phyloP scores from a whole-genome alignment of 2,888 invertebrate genomes.

The Xylota segnis region DNA sequence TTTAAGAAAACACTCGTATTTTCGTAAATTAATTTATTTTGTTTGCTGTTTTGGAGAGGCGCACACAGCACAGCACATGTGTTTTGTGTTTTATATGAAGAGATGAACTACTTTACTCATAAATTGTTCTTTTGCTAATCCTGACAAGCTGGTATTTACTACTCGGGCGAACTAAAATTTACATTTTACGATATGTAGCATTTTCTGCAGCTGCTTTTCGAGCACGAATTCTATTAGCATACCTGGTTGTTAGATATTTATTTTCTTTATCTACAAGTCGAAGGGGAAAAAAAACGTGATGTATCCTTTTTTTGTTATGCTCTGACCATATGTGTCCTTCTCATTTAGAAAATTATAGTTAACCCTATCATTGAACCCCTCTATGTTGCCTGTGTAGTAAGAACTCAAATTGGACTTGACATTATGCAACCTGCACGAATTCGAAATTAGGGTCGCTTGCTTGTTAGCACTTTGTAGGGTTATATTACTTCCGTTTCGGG shows the following conservation, averaged over 20 bases:
- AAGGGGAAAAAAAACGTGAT: constrained; percentile 1
- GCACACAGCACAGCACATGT: not conserved
- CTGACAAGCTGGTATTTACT: constrained; percentile 6
- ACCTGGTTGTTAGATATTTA: constrained; percentile 2
- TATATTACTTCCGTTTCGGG: not conserved
- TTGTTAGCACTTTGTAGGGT: not conserved
- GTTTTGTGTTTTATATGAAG: not conserved
- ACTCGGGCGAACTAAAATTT: not conserved
- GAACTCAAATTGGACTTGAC: not conserved
- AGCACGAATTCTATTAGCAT: constrained; percentile 8
- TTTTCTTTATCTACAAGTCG: not conserved
- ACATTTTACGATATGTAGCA: not conserved
- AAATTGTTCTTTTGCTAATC: constrained; percentile 1
- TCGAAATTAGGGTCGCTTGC: not conserved
- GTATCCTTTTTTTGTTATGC: not conserved
- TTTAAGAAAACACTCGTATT: not conserved
- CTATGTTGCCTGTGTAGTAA: not conserved
- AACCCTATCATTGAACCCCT: constrained; percentile 11
- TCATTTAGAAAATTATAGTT: constrained; percentile 2
- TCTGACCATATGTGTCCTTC: not conserved
- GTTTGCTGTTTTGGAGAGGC: not conserved
- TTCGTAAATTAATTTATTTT: constrained; percentile 17
- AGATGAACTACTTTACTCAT: not conserved
- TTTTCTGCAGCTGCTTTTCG: constrained; percentile 15
- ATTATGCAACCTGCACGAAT: constrained; percentile 1